These are phyloP conservation scores for Sclerurus mexicanus DNA, from an alignment of 2,113 vertebrate genomes.

Conservation along the genomic window DNA sequence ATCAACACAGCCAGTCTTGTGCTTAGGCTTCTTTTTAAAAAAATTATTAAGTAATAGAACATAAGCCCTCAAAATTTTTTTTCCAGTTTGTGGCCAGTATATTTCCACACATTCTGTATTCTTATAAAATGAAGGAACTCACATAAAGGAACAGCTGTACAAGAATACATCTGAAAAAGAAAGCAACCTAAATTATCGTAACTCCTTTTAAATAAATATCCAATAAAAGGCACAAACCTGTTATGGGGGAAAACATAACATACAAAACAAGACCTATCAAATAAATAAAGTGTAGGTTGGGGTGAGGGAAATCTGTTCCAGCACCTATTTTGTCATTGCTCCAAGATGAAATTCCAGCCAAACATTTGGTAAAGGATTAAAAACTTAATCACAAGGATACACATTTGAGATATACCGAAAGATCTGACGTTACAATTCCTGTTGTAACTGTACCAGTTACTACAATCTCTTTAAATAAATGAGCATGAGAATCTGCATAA, in stretches of 20 bases:
- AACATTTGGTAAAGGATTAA: neutral
- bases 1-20: conserved; percentile 23
- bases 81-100: neutral
- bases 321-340: conserved; percentile 32
- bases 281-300: conserved; percentile 44
- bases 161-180: conserved; percentile 11
- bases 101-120: conserved; percentile 7
- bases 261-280: conserved; percentile 39
- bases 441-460: conserved; percentile 18
- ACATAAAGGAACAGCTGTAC: conserved; percentile 31
- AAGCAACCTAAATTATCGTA: conserved; percentile 7
- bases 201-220: conserved; percentile 64
- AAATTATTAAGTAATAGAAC: conserved; percentile 5
- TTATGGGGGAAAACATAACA: conserved; percentile 7
- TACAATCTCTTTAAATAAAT: conserved; percentile 44
- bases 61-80: neutral
- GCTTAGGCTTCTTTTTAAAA: conserved; percentile 37
- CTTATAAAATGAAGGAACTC: conserved; percentile 26
- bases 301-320: conserved; percentile 39
- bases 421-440: neutral
- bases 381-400: neutral
- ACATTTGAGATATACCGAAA: neutral
- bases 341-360: conserved; percentile 24
- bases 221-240: conserved; percentile 65
- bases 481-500: neutral